These are phyloP conservation scores for Poecile atricapillus DNA, from an alignment of 2,113 vertebrate genomes.

Conservation along the genomic window DNA sequence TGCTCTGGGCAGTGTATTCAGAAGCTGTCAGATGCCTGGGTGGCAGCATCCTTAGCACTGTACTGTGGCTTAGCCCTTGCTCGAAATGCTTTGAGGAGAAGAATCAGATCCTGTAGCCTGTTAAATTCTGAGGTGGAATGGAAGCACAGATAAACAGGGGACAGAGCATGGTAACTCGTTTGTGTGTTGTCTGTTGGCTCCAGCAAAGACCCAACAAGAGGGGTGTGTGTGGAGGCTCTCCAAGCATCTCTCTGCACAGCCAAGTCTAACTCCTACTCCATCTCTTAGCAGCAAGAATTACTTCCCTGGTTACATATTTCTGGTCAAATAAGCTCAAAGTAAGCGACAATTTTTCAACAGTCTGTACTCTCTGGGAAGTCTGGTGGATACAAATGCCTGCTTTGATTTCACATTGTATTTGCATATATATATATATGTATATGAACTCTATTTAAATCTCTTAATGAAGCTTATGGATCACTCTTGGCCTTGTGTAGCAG, in stretches of 20 bases:
- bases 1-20: neutral
- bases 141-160: neutral
- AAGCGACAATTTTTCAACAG: neutral
- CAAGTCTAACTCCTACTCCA: neutral
- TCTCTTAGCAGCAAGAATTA: neutral
- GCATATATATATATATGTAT: too few relatives aligned
- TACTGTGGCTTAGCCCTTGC: neutral
- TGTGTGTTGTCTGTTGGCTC: neutral
- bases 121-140: neutral
- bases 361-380: neutral
- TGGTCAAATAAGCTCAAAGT: neutral
- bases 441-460: neutral
- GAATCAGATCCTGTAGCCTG: neutral
- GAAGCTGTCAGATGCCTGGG: neutral
- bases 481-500: neutral
- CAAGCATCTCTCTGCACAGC: neutral
- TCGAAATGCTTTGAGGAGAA: neutral
- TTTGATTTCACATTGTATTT: neutral
- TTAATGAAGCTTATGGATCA: neutral
- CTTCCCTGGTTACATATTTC: neutral
- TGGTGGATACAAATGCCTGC: neutral
- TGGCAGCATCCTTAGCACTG: neutral
- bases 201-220: neutral
- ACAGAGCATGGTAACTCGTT: accelerated
- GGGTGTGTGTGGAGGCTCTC: neutral